Evolutionary conservation across 2,797 vertebrate species (phyloP).

Genomic region (Pseudochaenichthys georgianus): DNA sequence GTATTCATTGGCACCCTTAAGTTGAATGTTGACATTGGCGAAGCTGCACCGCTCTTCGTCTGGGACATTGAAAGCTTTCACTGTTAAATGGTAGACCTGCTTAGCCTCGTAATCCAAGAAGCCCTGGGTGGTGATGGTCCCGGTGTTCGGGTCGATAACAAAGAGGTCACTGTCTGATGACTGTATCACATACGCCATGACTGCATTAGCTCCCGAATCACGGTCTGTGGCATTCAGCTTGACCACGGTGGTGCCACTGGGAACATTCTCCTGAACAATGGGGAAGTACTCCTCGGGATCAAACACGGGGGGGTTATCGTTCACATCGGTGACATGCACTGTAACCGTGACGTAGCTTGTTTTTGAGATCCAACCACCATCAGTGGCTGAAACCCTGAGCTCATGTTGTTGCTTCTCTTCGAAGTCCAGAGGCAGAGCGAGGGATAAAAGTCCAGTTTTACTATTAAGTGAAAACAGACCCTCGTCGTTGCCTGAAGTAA

Average conservation of each 20-base stretch:
- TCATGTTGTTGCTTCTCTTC: constrained; percentile 91
- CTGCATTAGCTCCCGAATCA: constrained; percentile 92
- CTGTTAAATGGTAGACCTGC: constrained; percentile 94
- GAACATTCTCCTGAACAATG: constrained; percentile 94
- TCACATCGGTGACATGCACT: constrained; percentile 91
- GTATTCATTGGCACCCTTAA: constrained; percentile 97
- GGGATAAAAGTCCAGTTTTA: constrained; percentile 90
- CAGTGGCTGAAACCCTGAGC: constrained; percentile 90
- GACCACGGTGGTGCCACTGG: constrained; percentile 96
- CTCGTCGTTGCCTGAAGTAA: constrained; percentile 91
- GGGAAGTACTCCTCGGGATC: constrained; percentile 92
- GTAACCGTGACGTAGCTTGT: constrained; percentile 92
- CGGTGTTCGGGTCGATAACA: constrained; percentile 96
- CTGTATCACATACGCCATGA: constrained; percentile 94
- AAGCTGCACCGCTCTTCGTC: constrained; percentile 98
- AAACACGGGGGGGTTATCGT: constrained; percentile 95
- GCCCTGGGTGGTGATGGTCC: constrained; percentile 96
- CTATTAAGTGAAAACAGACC: constrained; percentile 90
- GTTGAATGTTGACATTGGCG: constrained; percentile 92
- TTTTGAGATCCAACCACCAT: constrained; percentile 95
- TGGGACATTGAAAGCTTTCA: constrained; percentile 97
- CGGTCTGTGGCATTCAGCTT: constrained; percentile 91
- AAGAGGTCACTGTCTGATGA: constrained; percentile 98
- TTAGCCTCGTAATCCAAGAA: constrained; percentile 98
- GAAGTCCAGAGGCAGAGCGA: constrained; percentile 91